Evolutionary conservation across 2,113 vertebrate genomes (phyloP).

Genomic region (Carassius carassius): DNA sequence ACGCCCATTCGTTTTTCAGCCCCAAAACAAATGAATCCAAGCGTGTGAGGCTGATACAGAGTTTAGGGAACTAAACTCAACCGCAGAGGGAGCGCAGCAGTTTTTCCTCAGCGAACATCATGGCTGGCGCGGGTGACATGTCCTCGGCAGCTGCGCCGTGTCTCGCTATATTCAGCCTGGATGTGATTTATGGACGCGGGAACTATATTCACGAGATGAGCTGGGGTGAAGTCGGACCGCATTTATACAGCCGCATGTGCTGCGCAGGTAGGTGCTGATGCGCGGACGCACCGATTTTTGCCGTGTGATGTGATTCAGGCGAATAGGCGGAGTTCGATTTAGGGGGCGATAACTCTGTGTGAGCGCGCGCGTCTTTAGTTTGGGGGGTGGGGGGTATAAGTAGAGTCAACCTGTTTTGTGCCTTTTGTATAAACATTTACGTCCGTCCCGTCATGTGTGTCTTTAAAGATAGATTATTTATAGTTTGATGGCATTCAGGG

Average conservation of each 20-base stretch:
- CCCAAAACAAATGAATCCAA: constrained; percentile 44
- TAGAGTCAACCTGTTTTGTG: constrained; percentile 33
- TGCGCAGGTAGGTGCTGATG: constrained; percentile 72
- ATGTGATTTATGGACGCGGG: constrained; percentile 57
- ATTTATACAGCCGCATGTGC: constrained; percentile 77
- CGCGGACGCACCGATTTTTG: background rate
- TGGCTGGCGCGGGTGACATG: constrained; percentile 65
- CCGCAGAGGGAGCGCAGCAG: background rate
- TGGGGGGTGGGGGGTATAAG: background rate
- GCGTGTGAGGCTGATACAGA: constrained; percentile 20
- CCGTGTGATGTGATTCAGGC: background rate
- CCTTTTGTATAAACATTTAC: background rate
- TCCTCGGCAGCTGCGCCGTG: constrained; percentile 44
- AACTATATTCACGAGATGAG: constrained; percentile 77
- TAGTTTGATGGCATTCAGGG: no score
- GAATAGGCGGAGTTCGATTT: constrained; percentile 53
- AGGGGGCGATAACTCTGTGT: constrained; percentile 34
- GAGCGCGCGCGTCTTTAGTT: background rate
- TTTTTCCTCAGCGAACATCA: constrained; percentile 55
- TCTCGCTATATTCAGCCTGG: constrained; percentile 32
- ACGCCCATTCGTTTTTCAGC: constrained; percentile 52
- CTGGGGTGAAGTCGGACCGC: constrained; percentile 68
- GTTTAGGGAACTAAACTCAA: constrained; percentile 30
- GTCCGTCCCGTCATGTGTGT: background rate
- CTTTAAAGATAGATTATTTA: no score